Percentiles rank a stretch among this genome's conserved stretches.
Evolutionary conservation across 2,113 vertebrate species (phyloP).

Genomic region (Paratilapia polleni): DNA sequence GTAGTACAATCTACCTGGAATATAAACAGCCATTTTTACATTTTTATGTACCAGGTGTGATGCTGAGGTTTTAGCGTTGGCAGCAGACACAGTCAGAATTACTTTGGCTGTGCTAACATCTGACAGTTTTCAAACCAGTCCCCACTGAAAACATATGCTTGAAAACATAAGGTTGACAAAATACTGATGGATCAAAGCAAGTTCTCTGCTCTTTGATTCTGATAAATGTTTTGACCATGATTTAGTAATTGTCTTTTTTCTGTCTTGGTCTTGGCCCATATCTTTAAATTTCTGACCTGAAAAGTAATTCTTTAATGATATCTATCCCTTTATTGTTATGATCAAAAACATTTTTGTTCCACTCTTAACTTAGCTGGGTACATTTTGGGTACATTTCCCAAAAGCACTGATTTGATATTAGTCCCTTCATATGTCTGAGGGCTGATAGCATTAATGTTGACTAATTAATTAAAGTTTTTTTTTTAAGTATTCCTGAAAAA

Average conservation of each 20-base stretch:
- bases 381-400: background rate
- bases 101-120: background rate
- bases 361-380: background rate
- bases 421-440: background rate
- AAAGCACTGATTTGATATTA: background rate
- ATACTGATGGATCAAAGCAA: background rate
- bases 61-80: background rate
- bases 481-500: background rate
- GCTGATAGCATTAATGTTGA: background rate
- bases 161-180: background rate
- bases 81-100: conserved; percentile 2
- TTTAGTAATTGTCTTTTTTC: background rate
- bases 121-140: background rate
- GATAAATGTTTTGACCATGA: background rate
- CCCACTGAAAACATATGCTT: background rate
- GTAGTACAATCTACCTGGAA: background rate
- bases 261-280: background rate
- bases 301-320: background rate
- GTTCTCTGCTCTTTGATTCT: background rate
- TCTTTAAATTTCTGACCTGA: conserved; percentile 1
- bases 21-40: background rate
- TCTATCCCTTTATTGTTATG: background rate
- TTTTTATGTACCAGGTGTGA: background rate
- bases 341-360: background rate
- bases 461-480: background rate